Conservation (phyloP, 2,888 invertebrate species). For the Cryptus armator region DNA sequence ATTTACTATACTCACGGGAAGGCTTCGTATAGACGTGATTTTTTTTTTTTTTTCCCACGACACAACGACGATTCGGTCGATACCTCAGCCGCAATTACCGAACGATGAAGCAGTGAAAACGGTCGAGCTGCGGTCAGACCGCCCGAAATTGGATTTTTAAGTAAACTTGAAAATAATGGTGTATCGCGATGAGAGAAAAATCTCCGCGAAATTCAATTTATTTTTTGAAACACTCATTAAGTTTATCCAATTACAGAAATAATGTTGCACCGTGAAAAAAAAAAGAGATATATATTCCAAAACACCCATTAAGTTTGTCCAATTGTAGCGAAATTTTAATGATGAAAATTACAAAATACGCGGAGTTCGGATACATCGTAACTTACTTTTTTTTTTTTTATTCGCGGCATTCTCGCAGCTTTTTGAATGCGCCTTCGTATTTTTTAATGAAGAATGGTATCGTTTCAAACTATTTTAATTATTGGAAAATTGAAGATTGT, state of each 20-base stretch:
- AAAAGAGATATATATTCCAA: not conserved
- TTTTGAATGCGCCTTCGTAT: not conserved
- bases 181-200: not conserved
- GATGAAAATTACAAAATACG: not conserved
- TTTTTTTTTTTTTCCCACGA: slow-evolving; percentile 24
- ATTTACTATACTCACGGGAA: slow-evolving; percentile 19
- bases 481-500: not conserved
- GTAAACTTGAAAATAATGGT: not conserved
- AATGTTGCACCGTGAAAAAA: not conserved
- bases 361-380: not conserved
- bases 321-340: not conserved
- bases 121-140: not conserved
- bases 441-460: not conserved
- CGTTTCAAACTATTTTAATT: not conserved
- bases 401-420: not conserved
- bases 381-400: not conserved
- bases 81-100: not conserved
- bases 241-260: no score
- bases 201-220: not conserved
- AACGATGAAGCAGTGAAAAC: not conserved
- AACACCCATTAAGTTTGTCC: not conserved
- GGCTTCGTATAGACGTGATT: slow-evolving; percentile 17
- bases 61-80: not conserved
- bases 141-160: not conserved
- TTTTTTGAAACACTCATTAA: not conserved